Evolutionary conservation across 2,113 vertebrate species (phyloP), one percentile per base, ranked within the genome.

Genomic region (Hypocryptadius cinnamomeus): DNA sequence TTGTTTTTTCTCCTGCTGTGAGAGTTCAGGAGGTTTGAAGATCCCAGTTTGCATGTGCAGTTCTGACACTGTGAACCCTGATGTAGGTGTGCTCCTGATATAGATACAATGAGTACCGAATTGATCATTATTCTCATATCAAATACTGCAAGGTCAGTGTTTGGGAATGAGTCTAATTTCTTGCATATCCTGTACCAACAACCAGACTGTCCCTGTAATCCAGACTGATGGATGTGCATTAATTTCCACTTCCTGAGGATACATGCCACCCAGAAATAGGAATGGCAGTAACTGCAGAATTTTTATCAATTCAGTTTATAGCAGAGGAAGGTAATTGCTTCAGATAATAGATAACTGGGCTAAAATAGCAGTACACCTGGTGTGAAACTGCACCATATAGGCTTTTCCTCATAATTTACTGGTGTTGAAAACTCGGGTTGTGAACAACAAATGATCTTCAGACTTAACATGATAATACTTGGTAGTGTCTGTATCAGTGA

Each of bases 11-110:
- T 65, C 31, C 28, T 50, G 21, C 14, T 1, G 0, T 53, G 71
- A 82, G 48, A 61, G 45, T 79, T 37, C 6, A 5, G 12, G 35
- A 66, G 12, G n/a, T 64, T 66, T 82, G 48, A 74, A 64, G 30
- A 64, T 9, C 12, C 25, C 0, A 0, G 7, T 33, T 85, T 69
- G 35, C 15, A 9, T 20, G 16, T 20, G 44, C 0, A 0, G 23
- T 65, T 88, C 42, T 70, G 45, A 53, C 54, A 11, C 10, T 70
- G 23, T 39, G 45, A 65, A 61, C 59, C 35, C 25, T 30, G 37
- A 2, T 15, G 28, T 70, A 50, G 33, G 66, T 51, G 56, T 83
- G 15, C 33, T 85, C 28, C 31, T 40, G 11, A 18, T 80, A 39
- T 5, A 68, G 77, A 50, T 57, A 70, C 15, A 27, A 13, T 5